Evolutionary conservation across 2,797 vertebrate species (phyloP), one percentile per base, ranked within the genome.

Genomic region (Protonibea diacanthus): DNA sequence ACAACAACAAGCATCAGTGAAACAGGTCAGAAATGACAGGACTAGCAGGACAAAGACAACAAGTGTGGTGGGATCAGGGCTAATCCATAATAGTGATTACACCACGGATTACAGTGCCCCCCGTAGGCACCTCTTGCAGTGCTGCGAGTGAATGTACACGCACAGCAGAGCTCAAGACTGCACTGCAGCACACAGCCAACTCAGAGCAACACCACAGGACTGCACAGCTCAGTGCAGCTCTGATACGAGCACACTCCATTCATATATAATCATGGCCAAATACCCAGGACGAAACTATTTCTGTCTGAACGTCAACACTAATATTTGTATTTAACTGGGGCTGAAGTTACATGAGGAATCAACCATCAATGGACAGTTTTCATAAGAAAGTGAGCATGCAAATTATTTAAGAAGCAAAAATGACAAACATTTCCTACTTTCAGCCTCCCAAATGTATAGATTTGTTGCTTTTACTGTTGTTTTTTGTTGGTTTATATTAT

Each of bases 151-250:
- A 57, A 33, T 3, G 38, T 13, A 52, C 58, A 78, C 57, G 23
- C 49, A 76, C 47, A 78, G 64, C 58, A 66, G 57, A 81, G 66
- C 71, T 79, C 64, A 83, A 77, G 75, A 77, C 92, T 89, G 90
- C 87, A 92, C 79, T 91, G 90, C 90, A 91, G 86, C 80, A 92
- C 62, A 69, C 17, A 74, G 74, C 55, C 69, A 72, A 77, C 23
- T 49, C 73, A 71, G 66, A 85, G 74, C 69, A 72, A 66, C 72
- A 63, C 27, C 74, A 81, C 74, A 68, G 62, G 72, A 67, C 78
- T 38, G 71, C 70, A 83, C 71, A 42, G 62, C 57, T 81, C 67
- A 57, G 51, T 25, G 70, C 57, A 62, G 62, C 82, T 74, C 77
- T 12, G 70, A 70, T 29, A 45, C 53, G 68, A 63, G 38, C 76